Evolutionary conservation across 2,113 vertebrate genomes (phyloP).

Genomic region (Hypanus sabinus): DNA sequence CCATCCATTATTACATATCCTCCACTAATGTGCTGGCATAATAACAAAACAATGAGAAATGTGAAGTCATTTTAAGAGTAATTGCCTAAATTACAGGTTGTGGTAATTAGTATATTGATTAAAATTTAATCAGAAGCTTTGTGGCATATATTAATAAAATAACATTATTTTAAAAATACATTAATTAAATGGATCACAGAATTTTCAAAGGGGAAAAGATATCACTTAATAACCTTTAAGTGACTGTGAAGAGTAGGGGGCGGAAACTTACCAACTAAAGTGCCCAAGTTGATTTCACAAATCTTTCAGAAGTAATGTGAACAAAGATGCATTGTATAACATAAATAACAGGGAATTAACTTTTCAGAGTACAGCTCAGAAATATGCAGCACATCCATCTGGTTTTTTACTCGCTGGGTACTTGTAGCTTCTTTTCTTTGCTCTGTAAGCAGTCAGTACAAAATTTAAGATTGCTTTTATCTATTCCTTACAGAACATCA

Average conservation of each 20-base stretch:
- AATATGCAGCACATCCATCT: neutral
- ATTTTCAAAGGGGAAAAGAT: neutral
- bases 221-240: neutral
- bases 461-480: neutral
- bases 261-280: neutral
- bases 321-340: neutral
- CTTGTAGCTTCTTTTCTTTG: neutral
- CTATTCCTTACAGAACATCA: neutral
- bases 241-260: neutral
- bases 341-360: neutral
- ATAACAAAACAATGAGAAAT: neutral
- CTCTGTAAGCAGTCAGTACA: neutral
- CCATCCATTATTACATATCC: slow-evolving; percentile 1
- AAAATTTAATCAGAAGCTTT: slow-evolving; percentile 11
- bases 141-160: neutral
- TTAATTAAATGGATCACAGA: neutral
- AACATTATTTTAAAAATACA: neutral
- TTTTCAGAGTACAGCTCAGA: neutral
- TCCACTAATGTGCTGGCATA: neutral
- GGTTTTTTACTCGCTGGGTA: neutral
- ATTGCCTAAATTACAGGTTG: neutral
- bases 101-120: neutral
- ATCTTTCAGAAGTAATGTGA: neutral
- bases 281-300: neutral
- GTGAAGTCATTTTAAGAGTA: neutral